phyloP scores from a whole-genome alignment of 2,113 vertebrate genomes.

The Eulemur macaco region DNA sequence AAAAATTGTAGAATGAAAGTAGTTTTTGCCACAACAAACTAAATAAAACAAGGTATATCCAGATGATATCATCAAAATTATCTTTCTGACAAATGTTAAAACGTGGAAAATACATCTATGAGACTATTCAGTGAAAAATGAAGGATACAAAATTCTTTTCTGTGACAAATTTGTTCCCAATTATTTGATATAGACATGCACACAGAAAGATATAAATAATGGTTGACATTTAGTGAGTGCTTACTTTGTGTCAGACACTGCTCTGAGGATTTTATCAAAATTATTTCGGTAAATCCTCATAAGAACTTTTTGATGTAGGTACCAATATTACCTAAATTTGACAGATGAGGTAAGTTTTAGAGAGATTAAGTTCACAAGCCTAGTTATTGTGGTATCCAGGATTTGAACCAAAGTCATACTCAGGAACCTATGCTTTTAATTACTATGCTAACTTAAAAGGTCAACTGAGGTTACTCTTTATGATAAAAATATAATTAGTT shows the following conservation, averaged over 20 bases:
- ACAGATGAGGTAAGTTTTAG: neutral
- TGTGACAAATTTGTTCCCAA: neutral
- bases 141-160: neutral
- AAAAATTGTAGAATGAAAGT: neutral
- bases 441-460: neutral
- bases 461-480: neutral
- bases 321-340: neutral
- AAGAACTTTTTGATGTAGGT: neutral
- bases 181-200: neutral
- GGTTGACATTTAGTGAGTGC: neutral
- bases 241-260: conserved; percentile 1
- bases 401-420: neutral
- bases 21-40: neutral
- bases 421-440: neutral
- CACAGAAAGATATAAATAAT: neutral
- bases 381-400: neutral
- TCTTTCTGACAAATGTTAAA: neutral
- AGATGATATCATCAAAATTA: neutral
- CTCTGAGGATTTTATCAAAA: conserved; percentile 14
- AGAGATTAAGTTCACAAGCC: neutral
- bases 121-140: neutral
- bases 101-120: neutral
- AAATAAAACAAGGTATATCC: neutral
- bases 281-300: conserved; percentile 10
- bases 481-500: conserved; percentile 30